Percentiles rank a stretch among this genome's conserved stretches.
Evolutionary conservation across 2,113 vertebrate genomes (phyloP).

Genomic region (Pelvicachromis taeniatus): DNA sequence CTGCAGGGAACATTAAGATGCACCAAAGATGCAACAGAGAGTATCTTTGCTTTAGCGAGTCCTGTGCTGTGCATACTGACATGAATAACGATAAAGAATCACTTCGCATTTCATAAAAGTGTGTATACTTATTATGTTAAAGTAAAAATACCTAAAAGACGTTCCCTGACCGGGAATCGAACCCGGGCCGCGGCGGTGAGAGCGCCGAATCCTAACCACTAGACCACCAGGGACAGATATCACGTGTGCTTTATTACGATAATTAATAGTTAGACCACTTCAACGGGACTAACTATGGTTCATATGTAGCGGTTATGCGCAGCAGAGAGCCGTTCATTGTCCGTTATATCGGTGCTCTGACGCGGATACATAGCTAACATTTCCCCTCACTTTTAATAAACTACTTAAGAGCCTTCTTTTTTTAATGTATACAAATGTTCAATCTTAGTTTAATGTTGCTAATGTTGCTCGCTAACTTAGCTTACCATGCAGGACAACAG

Average conservation of each 20-base stretch:
- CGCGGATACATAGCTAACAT: background rate
- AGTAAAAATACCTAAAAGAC: rapidly evolving
- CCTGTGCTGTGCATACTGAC: background rate
- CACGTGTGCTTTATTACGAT: too few relatives aligned
- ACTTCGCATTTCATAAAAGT: rapidly evolving
- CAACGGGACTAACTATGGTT: too few relatives aligned
- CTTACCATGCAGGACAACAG: background rate
- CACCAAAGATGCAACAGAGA: background rate
- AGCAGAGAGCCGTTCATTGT: background rate
- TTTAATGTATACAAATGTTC: too few relatives aligned
- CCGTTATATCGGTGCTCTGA: background rate
- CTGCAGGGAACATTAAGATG: constrained; percentile 18
- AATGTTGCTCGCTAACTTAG: background rate
- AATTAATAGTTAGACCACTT: too few relatives aligned
- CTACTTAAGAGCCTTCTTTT: background rate
- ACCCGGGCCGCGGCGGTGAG: constrained; percentile 68
- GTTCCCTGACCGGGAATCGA: constrained; percentile 71
- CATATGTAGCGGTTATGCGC: background rate
- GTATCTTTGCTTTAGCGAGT: background rate
- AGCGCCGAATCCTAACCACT: constrained; percentile 76
- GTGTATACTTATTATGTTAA: rapidly evolving
- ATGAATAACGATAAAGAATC: background rate
- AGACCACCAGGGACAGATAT: constrained; percentile 65
- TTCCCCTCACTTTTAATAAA: background rate
- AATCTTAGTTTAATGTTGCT: too few relatives aligned